Base-by-base conservation (phyloP, 2,113 vertebrate species). In the Rhagologus leucostigma region DNA sequence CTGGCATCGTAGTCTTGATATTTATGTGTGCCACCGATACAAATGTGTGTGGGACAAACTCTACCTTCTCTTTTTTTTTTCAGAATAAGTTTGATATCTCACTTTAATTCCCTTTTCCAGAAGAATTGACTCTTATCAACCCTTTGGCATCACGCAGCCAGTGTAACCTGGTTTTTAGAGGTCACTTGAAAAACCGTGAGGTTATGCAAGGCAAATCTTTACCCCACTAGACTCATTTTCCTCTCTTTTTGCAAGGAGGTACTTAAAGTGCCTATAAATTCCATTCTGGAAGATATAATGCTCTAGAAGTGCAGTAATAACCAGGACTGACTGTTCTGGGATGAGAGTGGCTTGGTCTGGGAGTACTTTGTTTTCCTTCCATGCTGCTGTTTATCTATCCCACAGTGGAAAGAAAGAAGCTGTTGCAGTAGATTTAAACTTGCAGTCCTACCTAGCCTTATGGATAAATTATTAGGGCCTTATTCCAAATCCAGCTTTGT, bases 401-500 rank as follows among this genome's bases (percentile, higher is more conserved):
- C 76, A 57, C 44, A 27, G 86, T 82, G 73, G 65, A 77, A 93
- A 75, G 60, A 56, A 81, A 52, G 56, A 93, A 81, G 83, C 44
- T 89, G 80, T 53, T 92, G 93, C 60, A 57, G 49, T 69, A 93
- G 82, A 93, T 92, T 93, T 78, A 90, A 95, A 59, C 41, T 68
- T 93, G 23, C 64, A 90, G 1, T 92, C 71, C 78, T 90, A 42
- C 79, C 75, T 68, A 62, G 33, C 47, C 29, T 92, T 75, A 81
- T 78, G 57, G 93, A 89, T 93, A 93, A 93, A 93, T 90, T 60
- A 84, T 93, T 46, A 92, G 22, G 20, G n/a, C n/a, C 73, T 55
- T 62, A 15, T 60, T 89, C 85, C 73, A 93, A 81, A 63, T 13
- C 41, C 87, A 37, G n/a, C 46, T 96, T 74, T 80, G 56, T 59